phyloP scores from a whole-genome alignment of 2,888 invertebrate genomes.

The Griposia aprilina region DNA sequence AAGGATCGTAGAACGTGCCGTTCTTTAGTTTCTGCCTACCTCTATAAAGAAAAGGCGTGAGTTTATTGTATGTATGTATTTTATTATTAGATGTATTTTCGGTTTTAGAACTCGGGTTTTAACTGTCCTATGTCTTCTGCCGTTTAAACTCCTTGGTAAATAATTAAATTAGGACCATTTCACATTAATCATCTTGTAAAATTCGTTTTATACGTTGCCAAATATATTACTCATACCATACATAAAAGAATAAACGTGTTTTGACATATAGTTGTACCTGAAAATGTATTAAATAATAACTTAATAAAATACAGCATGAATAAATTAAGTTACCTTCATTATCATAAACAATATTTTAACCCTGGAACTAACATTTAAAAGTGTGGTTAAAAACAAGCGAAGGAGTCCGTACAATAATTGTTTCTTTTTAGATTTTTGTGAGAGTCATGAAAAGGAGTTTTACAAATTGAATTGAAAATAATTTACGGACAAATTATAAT shows the following conservation, averaged over 20 bases:
- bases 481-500: too few species aligned
- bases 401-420: too few species aligned
- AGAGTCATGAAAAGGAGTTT: too few species aligned
- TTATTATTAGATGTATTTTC: too few species aligned
- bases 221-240: neutral
- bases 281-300: conserved; percentile 1
- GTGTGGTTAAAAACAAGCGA: neutral
- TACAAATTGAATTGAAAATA: too few species aligned
- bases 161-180: neutral
- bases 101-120: neutral
- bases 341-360: conserved; percentile 38
- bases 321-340: conserved; percentile 34
- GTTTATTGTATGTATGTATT: too few species aligned
- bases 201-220: neutral
- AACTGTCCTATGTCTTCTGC: neutral
- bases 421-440: too few species aligned
- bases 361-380: conserved; percentile 42
- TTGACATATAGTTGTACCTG: conserved; percentile 7
- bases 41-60: too few species aligned
- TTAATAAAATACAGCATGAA: neutral
- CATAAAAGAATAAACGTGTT: neutral
- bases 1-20: too few species aligned
- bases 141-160: neutral
- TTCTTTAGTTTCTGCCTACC: too few species aligned
- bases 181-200: neutral